Percentiles rank a stretch among this genome's conserved stretches.
These are phyloP conservation scores for Leptestheria dahalacensis DNA, from an alignment of 1,140 invertebrate genomes.

Conservation along the genomic window DNA sequence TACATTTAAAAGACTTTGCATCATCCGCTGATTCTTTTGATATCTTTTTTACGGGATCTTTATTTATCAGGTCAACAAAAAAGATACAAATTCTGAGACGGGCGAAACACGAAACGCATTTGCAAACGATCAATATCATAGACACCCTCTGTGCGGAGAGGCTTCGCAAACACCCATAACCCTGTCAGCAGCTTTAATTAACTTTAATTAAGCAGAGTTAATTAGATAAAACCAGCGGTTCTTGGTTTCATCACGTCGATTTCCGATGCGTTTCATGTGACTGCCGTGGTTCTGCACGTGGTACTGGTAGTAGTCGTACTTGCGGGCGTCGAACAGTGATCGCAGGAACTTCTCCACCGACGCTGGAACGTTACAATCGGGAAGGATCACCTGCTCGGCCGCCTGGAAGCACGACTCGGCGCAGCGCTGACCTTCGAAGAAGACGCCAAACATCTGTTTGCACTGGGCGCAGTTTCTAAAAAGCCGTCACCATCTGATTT, in stretches of 20 bases:
- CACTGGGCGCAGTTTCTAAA: slow-evolving; percentile 35
- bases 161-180: background rate
- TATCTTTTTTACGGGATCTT: no score
- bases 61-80: no score
- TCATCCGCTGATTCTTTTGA: no score
- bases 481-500: no score
- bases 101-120: no score
- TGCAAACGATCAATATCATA: no score
- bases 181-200: background rate
- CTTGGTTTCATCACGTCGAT: background rate
- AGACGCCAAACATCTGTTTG: slow-evolving; percentile 33
- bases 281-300: background rate
- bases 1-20: no score
- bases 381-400: slow-evolving; percentile 19
- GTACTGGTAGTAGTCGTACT: background rate
- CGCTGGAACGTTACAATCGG: slow-evolving; percentile 31
- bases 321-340: slow-evolving; percentile 6
- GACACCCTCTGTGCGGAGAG: no score
- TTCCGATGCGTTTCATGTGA: background rate
- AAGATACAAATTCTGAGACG: no score
- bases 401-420: slow-evolving; percentile 29
- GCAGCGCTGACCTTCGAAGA: slow-evolving; percentile 32
- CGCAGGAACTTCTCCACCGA: slow-evolving; percentile 28
- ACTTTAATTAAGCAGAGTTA: no score
- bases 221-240: no score